A percentile compares a stretch with the other conserved stretches of the same genome.
Evolutionary conservation across 1,140 invertebrate species (phyloP).

Genomic region (Akabosia matsudoensis): DNA sequence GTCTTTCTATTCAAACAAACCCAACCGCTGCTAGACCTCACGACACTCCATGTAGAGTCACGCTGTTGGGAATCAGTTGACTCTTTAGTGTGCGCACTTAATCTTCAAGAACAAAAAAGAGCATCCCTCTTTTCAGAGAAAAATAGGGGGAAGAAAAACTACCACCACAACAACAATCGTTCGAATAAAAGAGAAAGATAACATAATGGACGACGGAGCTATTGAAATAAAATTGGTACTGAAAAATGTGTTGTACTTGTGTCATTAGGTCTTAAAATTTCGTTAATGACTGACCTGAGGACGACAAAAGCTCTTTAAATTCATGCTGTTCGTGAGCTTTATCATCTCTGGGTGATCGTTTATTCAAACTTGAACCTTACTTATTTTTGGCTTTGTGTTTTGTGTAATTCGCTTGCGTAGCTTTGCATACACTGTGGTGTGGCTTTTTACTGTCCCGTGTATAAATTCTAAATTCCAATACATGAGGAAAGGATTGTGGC

Average conservation of each 20-base stretch:
- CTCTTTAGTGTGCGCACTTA: neutral
- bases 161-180: neutral
- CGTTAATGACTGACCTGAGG: neutral
- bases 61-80: constrained; percentile 10
- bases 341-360: too few relatives aligned
- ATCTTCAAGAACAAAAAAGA: neutral
- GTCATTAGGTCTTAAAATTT: too few relatives aligned
- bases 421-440: too few relatives aligned
- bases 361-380: too few relatives aligned
- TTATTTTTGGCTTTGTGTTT: too few relatives aligned
- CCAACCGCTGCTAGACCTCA: neutral
- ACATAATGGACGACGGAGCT: neutral
- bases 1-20: neutral
- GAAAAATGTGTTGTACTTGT: constrained; percentile 15
- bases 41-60: neutral
- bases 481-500: too few relatives aligned
- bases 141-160: neutral
- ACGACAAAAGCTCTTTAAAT: too few relatives aligned
- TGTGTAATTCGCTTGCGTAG: too few relatives aligned
- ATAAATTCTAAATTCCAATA: too few relatives aligned
- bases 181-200: neutral
- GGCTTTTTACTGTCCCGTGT: too few relatives aligned
- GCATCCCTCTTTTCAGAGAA: neutral
- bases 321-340: too few relatives aligned
- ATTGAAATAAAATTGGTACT: neutral